Percentiles rank a stretch among this genome's conserved stretches.
phyloP scores from a whole-genome alignment of 1,140 invertebrate genomes.

The Aphis gossypii region DNA sequence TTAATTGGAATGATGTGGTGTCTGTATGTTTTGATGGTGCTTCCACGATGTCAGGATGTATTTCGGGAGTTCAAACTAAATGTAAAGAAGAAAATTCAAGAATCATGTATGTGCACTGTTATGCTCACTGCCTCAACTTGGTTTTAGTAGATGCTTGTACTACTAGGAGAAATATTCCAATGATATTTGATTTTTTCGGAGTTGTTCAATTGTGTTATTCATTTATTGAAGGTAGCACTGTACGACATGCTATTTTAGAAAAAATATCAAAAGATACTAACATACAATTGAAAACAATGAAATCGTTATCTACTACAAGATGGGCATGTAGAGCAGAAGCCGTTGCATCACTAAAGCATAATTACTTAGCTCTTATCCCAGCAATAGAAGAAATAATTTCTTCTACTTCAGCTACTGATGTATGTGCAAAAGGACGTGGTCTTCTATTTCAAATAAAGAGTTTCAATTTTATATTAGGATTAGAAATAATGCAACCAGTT shows the following conservation, averaged over 20 bases:
- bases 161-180: neutral
- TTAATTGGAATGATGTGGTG: neutral
- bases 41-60: constrained; percentile 45
- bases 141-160: constrained; percentile 2
- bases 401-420: constrained; percentile 8
- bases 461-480: neutral
- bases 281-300: constrained; percentile 54
- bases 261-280: constrained; percentile 50
- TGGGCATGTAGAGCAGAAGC: constrained; percentile 59
- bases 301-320: constrained; percentile 58
- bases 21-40: constrained; percentile 49
- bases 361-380: constrained; percentile 41
- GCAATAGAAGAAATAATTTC: constrained; percentile 32
- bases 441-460: constrained; percentile 45
- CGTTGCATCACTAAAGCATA: constrained; percentile 49
- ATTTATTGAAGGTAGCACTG: constrained; percentile 59
- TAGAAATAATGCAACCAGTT: no score
- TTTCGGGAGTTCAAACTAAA: constrained; percentile 40
- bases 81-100: constrained; percentile 10
- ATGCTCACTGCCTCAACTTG: neutral
- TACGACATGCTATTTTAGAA: constrained; percentile 57
- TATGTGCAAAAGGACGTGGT: constrained; percentile 26
- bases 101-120: no score
- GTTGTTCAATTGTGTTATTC: constrained; percentile 44
- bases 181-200: constrained; percentile 50